Evolutionary conservation across 2,797 vertebrate species (phyloP).

Genomic region (Lutjanus argentimaculatus): DNA sequence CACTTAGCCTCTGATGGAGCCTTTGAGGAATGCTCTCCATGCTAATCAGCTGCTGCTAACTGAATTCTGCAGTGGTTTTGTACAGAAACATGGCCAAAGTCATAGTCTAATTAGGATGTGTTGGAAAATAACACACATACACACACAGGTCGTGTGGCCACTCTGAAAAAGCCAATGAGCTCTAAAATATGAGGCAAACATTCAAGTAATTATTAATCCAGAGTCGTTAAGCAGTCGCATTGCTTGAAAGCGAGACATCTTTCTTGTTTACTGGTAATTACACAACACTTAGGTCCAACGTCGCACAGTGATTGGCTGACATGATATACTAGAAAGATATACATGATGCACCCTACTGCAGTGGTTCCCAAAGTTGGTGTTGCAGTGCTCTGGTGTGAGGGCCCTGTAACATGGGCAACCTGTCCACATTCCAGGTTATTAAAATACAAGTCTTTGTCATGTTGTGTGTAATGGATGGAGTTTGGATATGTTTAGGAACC

Average conservation of each 20-base stretch:
- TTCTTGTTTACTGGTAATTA: constrained; percentile 3
- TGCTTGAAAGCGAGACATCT: neutral
- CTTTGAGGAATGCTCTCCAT: constrained; percentile 14
- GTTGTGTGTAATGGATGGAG: no score
- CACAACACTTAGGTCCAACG: neutral
- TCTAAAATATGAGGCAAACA: constrained; percentile 2
- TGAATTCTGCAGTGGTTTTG: constrained; percentile 2
- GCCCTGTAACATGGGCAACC: neutral
- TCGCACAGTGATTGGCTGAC: constrained; percentile 11
- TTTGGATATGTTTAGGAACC: no score
- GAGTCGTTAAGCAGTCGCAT: neutral
- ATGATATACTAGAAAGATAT: neutral
- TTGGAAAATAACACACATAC: neutral
- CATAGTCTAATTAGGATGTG: neutral
- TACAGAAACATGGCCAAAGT: neutral
- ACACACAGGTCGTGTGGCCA: neutral
- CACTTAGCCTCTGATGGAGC: constrained; percentile 18
- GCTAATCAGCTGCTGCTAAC: constrained; percentile 23
- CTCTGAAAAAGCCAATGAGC: constrained; percentile 13
- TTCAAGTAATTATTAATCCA: constrained; percentile 11
- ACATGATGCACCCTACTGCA: neutral
- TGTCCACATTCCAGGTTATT: no score
- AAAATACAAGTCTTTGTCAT: no score
- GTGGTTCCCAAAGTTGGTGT: neutral
- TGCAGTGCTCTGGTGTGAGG: neutral